Base-by-base conservation (phyloP, 2,888 invertebrate species). In the Eristalinus aeneus region DNA sequence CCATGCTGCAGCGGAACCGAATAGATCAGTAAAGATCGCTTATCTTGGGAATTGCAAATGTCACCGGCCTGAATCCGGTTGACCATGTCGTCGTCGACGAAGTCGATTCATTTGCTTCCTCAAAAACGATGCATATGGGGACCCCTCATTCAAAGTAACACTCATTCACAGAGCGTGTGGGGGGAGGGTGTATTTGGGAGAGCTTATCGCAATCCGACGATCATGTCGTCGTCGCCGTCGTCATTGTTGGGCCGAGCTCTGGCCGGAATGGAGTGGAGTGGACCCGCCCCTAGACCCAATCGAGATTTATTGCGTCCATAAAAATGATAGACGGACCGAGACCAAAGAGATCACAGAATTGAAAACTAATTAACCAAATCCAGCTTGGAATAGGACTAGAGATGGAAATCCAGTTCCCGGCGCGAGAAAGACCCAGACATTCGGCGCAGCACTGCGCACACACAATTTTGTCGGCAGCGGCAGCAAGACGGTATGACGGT, bases 241-340 rank as follows among this genome's bases (percentile, higher is more conserved):
- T 65, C 68, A 46, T 46, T 46, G 75, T 75, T 81, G 60, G 65
- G 16, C 46, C 67, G 69, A n/a, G n/a, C 16, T 22, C 27, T 27
- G 27, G 61, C 22, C 31, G 22, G 31, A 54, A 34, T 11, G 31
- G 61, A 75, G 39, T 36, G 58, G 32, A 80, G 46, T 72, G 27
- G 39, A 79, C 34, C 73, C 81, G 73, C 81, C 81, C 77, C 71
- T 63, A 53, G 74, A 56, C 56, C 81, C 77, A 78, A 78, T 86
- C 74, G 74, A 86, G 86, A 86, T 86, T 86, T 86, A 86, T 86
- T 74, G 78, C 86, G 61, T 65, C 78, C 81, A 86, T 86, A 86
- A 82, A 86, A 86, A 78, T 86, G 86, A 86, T 86, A 86, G 86
- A 86, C 82, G 86, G 86, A 86, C 86, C 86, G 86, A 82, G 74